Evolutionary conservation across 1,140 invertebrate genomes (phyloP).

Genomic region (Orchestia grillus): DNA sequence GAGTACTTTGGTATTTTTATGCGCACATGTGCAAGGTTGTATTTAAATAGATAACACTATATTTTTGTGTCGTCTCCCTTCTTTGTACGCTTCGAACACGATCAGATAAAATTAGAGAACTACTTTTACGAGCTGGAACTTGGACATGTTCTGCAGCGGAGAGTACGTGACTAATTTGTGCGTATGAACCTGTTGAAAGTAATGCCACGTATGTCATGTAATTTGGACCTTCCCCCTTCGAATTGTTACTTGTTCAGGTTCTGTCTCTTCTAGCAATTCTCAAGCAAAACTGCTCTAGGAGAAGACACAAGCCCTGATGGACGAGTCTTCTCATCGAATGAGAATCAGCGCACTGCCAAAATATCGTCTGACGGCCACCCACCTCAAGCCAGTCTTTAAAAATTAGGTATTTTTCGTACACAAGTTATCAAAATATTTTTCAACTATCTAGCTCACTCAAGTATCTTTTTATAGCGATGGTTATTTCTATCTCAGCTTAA

Average conservation of each 20-base stretch:
- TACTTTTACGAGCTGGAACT: not conserved
- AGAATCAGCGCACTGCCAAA: too few relatives aligned
- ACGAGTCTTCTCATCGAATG: too few relatives aligned
- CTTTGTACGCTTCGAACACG: not conserved
- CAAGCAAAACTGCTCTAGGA: too few relatives aligned
- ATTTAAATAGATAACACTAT: not conserved
- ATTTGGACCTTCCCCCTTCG: not conserved
- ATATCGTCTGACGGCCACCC: too few relatives aligned
- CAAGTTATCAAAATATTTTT: too few relatives aligned
- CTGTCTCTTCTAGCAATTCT: not conserved
- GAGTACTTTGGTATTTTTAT: not conserved
- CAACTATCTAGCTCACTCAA: too few relatives aligned
- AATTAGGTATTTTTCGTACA: too few relatives aligned
- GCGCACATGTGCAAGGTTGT: not conserved
- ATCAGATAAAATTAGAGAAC: not conserved
- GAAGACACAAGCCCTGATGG: too few relatives aligned
- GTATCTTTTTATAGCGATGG: too few relatives aligned
- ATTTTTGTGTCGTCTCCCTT: not conserved
- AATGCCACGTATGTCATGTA: not conserved
- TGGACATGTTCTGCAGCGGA: not conserved
- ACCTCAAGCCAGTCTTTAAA: too few relatives aligned
- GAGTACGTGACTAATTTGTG: not conserved
- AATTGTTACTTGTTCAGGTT: not conserved
- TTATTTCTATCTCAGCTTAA: too few relatives aligned
- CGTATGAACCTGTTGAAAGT: not conserved